Evolutionary conservation across 1,140 invertebrate genomes (phyloP), one percentile per base, ranked within the genome.

Genomic region (Trachymyrmex septentrionalis): DNA sequence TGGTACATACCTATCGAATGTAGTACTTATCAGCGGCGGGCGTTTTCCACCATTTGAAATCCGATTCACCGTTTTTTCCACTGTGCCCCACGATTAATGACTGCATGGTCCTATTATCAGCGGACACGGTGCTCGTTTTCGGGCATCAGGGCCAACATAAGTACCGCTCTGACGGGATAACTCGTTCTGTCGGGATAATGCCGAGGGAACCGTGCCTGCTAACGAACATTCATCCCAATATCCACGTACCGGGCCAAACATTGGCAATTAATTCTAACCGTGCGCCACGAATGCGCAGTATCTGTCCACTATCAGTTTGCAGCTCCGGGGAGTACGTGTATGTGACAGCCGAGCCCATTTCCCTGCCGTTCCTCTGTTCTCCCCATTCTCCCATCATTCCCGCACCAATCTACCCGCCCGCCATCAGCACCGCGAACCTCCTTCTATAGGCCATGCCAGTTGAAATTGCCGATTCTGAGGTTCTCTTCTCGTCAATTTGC

Each of bases 201-300:
- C 80, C 86, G 78, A 57, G 88, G 78, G 73, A 76, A 57, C 86
- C 71, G 71, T 85, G 90, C 81, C 77, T 80, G 88, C 90, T 92
- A 92, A 91, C 90, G 91, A 91, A 92, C 90, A 92, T 92, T 92
- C 91, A 86, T 92, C 88, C 87, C 90, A 92, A 92, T 92, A 92
- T 92, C 87, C 88, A 88, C 84, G 88, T 86, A 85, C 64, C 88
- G 86, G 73, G 78, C 91, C 91, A 92, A 93, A 93, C 91, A 93
- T 92, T 92, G 92, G 90, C 92, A 93, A 93, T 93, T 93, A 93
- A 93, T 93, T 93, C 91, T 90, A 90, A 86, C 89, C 86, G 89
- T 88, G 91, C 88, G 86, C 89, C 89, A 92, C 90, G 89, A 91
- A 93, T 92, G 90, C 88, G 91, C 91, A 92, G 91, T 92, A 90